Evolutionary conservation across 2,113 vertebrate species (phyloP), one percentile per base, ranked within the genome.

Genomic region (Aythya baeri): DNA sequence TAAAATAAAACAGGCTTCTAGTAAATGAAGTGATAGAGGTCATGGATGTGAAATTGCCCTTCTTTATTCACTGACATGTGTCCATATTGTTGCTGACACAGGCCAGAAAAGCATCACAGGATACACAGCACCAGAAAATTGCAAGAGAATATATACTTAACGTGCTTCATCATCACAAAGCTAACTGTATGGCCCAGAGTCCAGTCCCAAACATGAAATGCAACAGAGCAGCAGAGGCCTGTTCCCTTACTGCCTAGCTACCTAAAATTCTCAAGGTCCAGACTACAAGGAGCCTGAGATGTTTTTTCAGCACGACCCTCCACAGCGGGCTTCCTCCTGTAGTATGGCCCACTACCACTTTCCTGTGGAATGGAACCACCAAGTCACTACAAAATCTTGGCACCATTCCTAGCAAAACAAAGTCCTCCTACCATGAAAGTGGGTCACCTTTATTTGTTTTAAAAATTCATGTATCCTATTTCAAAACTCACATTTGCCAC

Each of bases 401-500:
- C 34, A 83, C 23, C 6, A 7, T 2, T 14, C n/a, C 32, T 70
- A 76, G 44, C 17, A 63, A 95, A 66, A 22, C 58, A 4, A 93
- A 58, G 50, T 34, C 50, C 21, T 80, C 54, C 49, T 83, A 72
- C 44, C 4, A 2, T 68, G 32, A 84, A 93, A 83, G 23, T 55
- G 50, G 10, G 55, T 38, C 0, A 0, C 46, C 46, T 71, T 83
- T 54, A 70, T 58, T 80, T 66, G 49, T 67, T 74, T 32, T 41
- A 91, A 89, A 61, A 83, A 26, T 21, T 63, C 4, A 71, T 4
- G 14, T 38, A 83, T 22, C 31, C 65, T 67, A 16, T 67, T 80
- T 92, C 63, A 83, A 83, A 93, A 81, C 25, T 63, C 46, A 27
- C 16, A 36, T 66, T 83, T 86, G 29, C 79, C 63, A 80, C 63